Evolutionary conservation across 1,140 invertebrate species (phyloP).

Genomic region (Habropoda laboriosa): DNA sequence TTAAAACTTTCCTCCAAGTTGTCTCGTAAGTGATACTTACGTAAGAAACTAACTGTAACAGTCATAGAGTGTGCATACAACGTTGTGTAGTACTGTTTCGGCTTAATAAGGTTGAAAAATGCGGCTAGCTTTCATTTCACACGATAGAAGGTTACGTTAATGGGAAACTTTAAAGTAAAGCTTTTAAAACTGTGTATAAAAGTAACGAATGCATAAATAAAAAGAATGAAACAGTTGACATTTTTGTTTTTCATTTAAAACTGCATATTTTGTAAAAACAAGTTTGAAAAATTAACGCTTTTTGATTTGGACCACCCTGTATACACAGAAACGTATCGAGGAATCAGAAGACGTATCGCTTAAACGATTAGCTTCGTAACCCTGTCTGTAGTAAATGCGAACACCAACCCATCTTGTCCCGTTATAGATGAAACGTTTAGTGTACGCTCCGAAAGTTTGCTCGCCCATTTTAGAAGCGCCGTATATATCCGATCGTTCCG

Average conservation of each 20-base stretch:
- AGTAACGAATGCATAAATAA: too few species aligned
- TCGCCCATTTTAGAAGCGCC: not conserved
- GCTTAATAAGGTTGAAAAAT: not conserved
- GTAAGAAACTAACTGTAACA: not conserved
- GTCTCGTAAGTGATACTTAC: not conserved
- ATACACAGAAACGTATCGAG: not conserved
- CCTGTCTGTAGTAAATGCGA: not conserved
- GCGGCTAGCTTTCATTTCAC: not conserved
- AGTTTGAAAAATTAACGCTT: too few species aligned
- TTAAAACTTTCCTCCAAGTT: slow-evolving; percentile 6
- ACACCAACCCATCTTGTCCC: not conserved
- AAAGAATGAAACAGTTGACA: too few species aligned
- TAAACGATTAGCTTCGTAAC: not conserved
- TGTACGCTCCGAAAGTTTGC: slow-evolving; percentile 4
- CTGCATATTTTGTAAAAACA: too few species aligned
- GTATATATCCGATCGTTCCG: slow-evolving; percentile 30
- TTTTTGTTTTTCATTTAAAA: too few species aligned
- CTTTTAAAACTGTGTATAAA: too few species aligned
- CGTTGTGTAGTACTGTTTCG: not conserved
- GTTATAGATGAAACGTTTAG: slow-evolving; percentile 7
- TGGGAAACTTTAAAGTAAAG: too few species aligned
- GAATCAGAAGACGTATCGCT: not conserved
- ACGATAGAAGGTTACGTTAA: too few species aligned
- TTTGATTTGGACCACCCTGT: not conserved
- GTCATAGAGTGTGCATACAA: not conserved